phyloP scores from a whole-genome alignment of 2,888 invertebrate genomes.

The Cheilosia variabilis region DNA sequence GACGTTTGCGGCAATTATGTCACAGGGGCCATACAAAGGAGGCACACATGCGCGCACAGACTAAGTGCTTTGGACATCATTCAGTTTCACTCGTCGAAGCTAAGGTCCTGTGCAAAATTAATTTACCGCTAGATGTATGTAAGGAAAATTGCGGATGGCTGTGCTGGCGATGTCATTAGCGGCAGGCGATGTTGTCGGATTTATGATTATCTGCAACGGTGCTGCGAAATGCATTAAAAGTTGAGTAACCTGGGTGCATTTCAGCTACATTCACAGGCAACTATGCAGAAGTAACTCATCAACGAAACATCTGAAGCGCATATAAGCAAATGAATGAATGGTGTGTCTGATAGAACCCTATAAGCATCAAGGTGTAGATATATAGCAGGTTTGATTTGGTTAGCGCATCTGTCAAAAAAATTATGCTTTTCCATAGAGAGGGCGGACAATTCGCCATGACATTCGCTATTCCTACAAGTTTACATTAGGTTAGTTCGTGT shows the following conservation, averaged over 20 bases:
- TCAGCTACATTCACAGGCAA: too few relatives aligned
- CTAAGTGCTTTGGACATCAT: slow-evolving; percentile 48
- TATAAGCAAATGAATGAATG: too few relatives aligned
- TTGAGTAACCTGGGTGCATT: not conserved
- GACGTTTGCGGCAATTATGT: slow-evolving; percentile 69
- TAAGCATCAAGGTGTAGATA: too few relatives aligned
- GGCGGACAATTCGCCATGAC: too few relatives aligned
- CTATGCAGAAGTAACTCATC: too few relatives aligned
- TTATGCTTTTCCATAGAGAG: too few relatives aligned
- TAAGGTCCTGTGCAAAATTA: slow-evolving; percentile 34
- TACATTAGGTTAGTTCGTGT: too few relatives aligned
- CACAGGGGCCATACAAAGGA: slow-evolving; percentile 23
- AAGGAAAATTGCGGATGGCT: slow-evolving; percentile 16
- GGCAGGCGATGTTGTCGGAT: not conserved
- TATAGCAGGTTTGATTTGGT: too few relatives aligned
- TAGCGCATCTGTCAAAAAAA: too few relatives aligned
- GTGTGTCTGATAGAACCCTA: too few relatives aligned
- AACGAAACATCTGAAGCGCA: too few relatives aligned
- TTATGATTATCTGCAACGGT: slow-evolving; percentile 5
- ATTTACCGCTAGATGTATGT: slow-evolving; percentile 25
- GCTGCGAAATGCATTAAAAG: not conserved
- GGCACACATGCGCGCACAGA: slow-evolving; percentile 6
- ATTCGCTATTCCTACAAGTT: too few relatives aligned
- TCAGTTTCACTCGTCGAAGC: not conserved
- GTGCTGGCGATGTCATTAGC: slow-evolving; percentile 14